These are phyloP conservation scores for Heliconius sara DNA, from an alignment of 2,888 invertebrate genomes.

Conservation along the genomic window DNA sequence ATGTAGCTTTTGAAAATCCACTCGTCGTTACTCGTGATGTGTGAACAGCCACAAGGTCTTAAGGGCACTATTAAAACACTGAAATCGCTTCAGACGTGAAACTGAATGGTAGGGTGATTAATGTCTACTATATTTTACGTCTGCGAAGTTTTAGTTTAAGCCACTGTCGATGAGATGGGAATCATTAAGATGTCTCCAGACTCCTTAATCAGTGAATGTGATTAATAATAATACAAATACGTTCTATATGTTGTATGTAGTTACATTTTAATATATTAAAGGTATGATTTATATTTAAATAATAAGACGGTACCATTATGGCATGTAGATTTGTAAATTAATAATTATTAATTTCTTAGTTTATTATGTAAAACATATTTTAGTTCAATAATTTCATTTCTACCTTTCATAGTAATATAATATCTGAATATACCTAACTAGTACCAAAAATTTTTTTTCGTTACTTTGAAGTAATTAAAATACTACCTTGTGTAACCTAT, in stretches of 20 bases:
- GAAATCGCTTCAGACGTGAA: conserved; percentile 28
- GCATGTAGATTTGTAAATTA: background rate
- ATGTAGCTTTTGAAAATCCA: conserved; percentile 21
- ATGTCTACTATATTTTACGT: conserved; percentile 28
- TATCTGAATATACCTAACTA: background rate
- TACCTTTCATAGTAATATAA: background rate
- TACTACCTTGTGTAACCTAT: background rate
- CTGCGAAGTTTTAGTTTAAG: conserved; percentile 27
- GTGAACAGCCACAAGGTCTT: conserved; percentile 26
- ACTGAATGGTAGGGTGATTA: conserved; percentile 26
- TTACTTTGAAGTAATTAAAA: background rate
- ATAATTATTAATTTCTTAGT: background rate
- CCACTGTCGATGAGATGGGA: conserved; percentile 15
- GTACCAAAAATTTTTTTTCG: background rate
- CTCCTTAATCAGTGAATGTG: conserved; percentile 8
- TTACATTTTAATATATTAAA: no score
- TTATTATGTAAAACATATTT: background rate
- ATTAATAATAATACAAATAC: background rate
- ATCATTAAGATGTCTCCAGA: conserved; percentile 10
- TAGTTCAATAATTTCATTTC: background rate
- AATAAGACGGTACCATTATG: background rate
- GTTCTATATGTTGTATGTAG: background rate
- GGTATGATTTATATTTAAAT: background rate
- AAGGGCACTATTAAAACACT: conserved; percentile 30
- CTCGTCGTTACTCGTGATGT: conserved; percentile 21